phyloP scores from a whole-genome alignment of 2,113 vertebrate genomes.

The Chaenocephalus aceratus region DNA sequence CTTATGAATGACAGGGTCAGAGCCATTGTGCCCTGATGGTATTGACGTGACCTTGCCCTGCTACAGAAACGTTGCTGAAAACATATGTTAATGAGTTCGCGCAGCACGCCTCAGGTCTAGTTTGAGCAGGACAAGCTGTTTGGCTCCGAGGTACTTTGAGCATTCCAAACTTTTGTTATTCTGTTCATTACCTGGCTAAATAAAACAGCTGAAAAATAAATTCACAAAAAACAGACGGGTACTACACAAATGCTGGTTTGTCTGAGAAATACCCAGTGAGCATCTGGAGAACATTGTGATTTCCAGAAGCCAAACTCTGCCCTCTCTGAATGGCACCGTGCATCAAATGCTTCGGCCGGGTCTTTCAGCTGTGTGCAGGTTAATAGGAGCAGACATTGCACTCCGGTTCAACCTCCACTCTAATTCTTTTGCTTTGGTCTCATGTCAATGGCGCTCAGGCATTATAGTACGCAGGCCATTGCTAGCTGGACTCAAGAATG shows the following conservation, averaged over 20 bases:
- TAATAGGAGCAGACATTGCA: constrained; percentile 75
- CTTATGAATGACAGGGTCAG: constrained; percentile 18
- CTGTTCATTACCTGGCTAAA: constrained; percentile 37
- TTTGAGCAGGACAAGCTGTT: constrained; percentile 46
- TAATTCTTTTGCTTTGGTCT: constrained; percentile 81
- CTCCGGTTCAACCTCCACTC: constrained; percentile 69
- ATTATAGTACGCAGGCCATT: constrained; percentile 70
- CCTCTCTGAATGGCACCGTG: constrained; percentile 35
- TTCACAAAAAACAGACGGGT: constrained; percentile 37
- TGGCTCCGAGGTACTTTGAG: constrained; percentile 26
- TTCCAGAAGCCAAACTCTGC: constrained; percentile 48
- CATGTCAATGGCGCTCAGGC: constrained; percentile 78
- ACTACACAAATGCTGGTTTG: constrained; percentile 48
- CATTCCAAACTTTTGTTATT: constrained; percentile 25
- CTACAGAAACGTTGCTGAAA: constrained; percentile 30
- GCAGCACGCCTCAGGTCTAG: constrained; percentile 26
- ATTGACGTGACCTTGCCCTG: constrained; percentile 44
- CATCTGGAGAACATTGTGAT: constrained; percentile 67
- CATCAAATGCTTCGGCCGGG: constrained; percentile 63
- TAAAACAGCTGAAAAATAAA: constrained; percentile 51
- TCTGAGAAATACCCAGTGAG: constrained; percentile 31
- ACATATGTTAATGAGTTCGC: constrained; percentile 52
- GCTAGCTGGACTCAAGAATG: constrained; percentile 33
- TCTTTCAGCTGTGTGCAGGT: constrained; percentile 60
- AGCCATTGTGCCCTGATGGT: constrained; percentile 26